Evolutionary conservation across 2,797 vertebrate species (phyloP).

Genomic region (Dryobates pubescens): DNA sequence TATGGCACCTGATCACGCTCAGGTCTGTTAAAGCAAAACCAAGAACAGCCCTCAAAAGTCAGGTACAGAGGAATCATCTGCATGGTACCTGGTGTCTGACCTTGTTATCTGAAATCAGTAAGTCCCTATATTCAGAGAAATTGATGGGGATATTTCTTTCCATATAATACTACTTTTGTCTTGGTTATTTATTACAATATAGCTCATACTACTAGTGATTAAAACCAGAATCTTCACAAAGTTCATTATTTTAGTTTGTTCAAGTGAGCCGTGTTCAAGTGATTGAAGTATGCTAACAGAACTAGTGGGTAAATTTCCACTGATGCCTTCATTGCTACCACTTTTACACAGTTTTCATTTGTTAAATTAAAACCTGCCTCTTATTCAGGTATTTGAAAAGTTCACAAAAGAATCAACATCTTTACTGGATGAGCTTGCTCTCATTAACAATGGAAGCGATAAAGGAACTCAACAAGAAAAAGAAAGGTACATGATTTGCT

Average conservation of each 20-base stretch:
- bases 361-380: constrained; percentile 17
- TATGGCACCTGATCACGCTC: rapidly evolving
- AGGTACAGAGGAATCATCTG: neutral
- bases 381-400: constrained; percentile 94
- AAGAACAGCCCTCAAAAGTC: neutral
- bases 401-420: constrained; percentile 97
- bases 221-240: neutral
- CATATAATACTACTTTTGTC: neutral
- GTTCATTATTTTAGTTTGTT: neutral
- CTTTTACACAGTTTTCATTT: neutral
- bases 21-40: neutral
- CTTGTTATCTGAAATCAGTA: neutral
- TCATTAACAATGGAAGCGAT: constrained; percentile 94
- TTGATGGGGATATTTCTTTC: neutral
- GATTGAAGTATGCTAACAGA: neutral
- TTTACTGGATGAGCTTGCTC: constrained; percentile 92
- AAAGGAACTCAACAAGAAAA: constrained; percentile 90
- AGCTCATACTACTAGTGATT: neutral
- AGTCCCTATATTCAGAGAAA: neutral
- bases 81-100: neutral
- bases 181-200: neutral
- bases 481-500: constrained; percentile 81
- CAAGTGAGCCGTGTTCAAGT: neutral
- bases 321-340: neutral
- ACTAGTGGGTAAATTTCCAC: neutral